A percentile compares a stretch with the other conserved stretches of the same genome.
These are phyloP conservation scores for Apodemia zela DNA, from an alignment of 2,888 invertebrate genomes.

Conservation along the genomic window DNA sequence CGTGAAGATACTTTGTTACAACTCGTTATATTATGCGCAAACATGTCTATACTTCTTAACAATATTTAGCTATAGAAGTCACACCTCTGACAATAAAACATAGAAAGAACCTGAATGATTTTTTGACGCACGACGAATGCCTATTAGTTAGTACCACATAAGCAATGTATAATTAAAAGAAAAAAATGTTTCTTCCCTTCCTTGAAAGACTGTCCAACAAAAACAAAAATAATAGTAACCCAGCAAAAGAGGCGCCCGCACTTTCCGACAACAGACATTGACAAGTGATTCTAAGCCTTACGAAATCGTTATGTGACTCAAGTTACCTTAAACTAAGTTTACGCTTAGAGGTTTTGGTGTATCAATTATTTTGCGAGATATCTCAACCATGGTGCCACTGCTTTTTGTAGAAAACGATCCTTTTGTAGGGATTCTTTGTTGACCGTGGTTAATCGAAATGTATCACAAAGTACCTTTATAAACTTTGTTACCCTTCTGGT, in stretches of 20 bases:
- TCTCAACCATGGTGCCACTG: conserved; percentile 10
- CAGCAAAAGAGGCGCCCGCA: neutral
- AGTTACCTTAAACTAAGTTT: neutral
- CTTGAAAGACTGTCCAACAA: neutral
- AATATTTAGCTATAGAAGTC: no score
- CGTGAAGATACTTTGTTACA: no score
- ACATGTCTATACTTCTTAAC: no score
- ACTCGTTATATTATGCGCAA: no score
- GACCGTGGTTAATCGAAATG: neutral
- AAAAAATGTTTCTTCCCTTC: no score
- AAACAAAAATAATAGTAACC: neutral
- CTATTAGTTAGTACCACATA: no score
- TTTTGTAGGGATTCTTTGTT: conserved; percentile 8
- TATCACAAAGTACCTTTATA: neutral
- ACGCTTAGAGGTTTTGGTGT: conserved; percentile 4
- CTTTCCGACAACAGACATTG: neutral
- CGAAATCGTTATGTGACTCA: neutral
- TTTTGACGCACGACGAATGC: no score
- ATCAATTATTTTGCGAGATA: conserved; percentile 9
- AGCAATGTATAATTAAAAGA: no score
- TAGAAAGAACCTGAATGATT: no score
- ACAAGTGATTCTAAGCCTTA: no score
- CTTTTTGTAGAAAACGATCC: conserved; percentile 6
- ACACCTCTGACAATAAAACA: no score
- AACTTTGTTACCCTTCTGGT: neutral